These are phyloP conservation scores for Ptiloglossa arizonensis DNA, from an alignment of 1,140 invertebrate species.

Conservation along the genomic window DNA sequence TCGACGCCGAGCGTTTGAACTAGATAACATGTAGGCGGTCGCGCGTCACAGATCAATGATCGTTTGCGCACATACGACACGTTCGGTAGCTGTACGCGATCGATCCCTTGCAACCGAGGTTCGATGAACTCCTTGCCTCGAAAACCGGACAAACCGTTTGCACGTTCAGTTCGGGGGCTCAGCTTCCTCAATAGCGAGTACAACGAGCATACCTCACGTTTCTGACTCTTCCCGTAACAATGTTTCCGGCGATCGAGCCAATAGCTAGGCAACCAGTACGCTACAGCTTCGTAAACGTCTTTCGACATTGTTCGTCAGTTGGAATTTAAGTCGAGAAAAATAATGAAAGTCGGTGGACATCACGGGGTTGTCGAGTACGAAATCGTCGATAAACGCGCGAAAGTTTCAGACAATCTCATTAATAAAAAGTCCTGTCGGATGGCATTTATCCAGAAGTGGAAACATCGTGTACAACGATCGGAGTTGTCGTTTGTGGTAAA, in stretches of 20 bases:
- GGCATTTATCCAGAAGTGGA: too few relatives aligned
- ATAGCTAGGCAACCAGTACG: too few relatives aligned
- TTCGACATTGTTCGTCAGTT: too few relatives aligned
- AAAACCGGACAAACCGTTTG: conserved; percentile 57
- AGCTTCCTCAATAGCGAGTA: conserved; percentile 18
- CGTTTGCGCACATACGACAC: conserved; percentile 46
- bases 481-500: too few relatives aligned
- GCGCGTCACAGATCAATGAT: conserved; percentile 54
- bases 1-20: not conserved
- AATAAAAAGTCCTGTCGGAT: too few relatives aligned
- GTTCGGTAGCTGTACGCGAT: conserved; percentile 49
- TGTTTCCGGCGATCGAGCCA: not conserved
- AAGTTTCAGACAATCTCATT: too few relatives aligned
- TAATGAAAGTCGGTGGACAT: too few relatives aligned
- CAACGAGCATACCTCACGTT: not conserved
- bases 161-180: conserved; percentile 33
- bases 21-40: conserved; percentile 44
- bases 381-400: too few relatives aligned
- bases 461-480: too few relatives aligned
- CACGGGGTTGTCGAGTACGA: too few relatives aligned
- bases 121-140: conserved; percentile 52
- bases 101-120: conserved; percentile 47
- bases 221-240: not conserved
- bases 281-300: too few relatives aligned
- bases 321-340: too few relatives aligned